Base-by-base conservation (phyloP, 2,797 vertebrate species). In the Centroberyx gerrardi region DNA sequence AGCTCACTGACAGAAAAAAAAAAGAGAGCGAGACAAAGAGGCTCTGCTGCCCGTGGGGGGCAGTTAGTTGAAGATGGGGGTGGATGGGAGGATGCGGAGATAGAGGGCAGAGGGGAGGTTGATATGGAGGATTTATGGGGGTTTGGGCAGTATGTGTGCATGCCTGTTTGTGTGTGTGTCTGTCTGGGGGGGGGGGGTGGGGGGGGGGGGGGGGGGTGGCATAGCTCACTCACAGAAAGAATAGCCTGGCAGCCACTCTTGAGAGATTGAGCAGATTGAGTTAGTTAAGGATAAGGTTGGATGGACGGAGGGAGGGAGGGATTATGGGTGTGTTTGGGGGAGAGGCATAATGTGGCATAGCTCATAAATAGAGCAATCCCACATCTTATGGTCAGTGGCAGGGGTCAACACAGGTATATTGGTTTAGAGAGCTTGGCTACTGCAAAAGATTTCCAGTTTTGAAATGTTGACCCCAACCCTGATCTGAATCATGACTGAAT, bases 1-100 rank as follows among this genome's bases (percentile, higher is more conserved):
- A 76, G 63, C 77, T 88, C 78, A 72, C 72, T 67, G 83, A 86
- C 65, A 82, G 76, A 76, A 61, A 53, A 38, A 58, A 8, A 31
- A 5, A 49, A 22, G 14, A 44, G 14, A 75, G 64, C 51, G 31
- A 82, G 79, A 85, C 48, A 76, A 73, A 69, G 74, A 29, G 70
- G 49, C 76, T 31, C 59, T 28, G 31, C 15, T 62, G 53, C 38
- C 46, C 31, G 48, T 53, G 51, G 52, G 48, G 49, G 68, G 53
- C 33, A 48, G 65, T 74, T 66, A 69, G 44, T 56, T 70, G 38
- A 40, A 74, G 64, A 80, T 56, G 33, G 59, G 44, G 40, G 28
- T 67, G 29, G 46, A 62, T 9, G 61, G 66, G 68, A 33, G 68
- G 76, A 76, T 55, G 18, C n/a, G 27, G 67, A 68, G 70, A 68